These are phyloP conservation scores for Tortrix viridana DNA, from an alignment of 2,888 invertebrate genomes.

Conservation along the genomic window DNA sequence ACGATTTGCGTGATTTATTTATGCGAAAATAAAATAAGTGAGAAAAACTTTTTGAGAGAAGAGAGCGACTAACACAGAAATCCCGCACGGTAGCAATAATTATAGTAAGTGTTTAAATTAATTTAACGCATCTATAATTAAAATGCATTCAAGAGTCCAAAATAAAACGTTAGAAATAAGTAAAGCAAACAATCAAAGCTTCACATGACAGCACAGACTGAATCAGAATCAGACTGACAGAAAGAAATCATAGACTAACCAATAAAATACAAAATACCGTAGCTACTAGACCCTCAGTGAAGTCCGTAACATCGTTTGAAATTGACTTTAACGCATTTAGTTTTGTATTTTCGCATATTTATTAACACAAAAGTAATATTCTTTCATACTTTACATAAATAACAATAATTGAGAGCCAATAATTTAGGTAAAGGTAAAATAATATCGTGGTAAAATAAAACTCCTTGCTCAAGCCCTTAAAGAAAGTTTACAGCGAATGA, in stretches of 20 bases:
- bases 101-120: slow-evolving; percentile 26
- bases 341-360: not conserved
- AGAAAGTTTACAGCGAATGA: too few species aligned
- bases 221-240: slow-evolving; percentile 44
- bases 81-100: slow-evolving; percentile 25
- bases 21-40: slow-evolving; percentile 34
- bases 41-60: slow-evolving; percentile 23
- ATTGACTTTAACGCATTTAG: too few species aligned
- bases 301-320: not conserved
- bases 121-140: slow-evolving; percentile 50
- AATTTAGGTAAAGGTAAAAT: too few species aligned
- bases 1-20: slow-evolving; percentile 37
- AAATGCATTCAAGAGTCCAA: slow-evolving; percentile 53
- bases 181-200: slow-evolving; percentile 79
- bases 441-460: too few species aligned
- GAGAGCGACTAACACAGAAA: slow-evolving; percentile 28
- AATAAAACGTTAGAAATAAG: slow-evolving; percentile 69
- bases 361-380: not conserved
- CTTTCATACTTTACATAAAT: too few species aligned
- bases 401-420: too few species aligned
- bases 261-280: slow-evolving; percentile 17
- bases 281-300: slow-evolving; percentile 30
- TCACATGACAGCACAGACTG: slow-evolving; percentile 54
- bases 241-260: slow-evolving; percentile 26
- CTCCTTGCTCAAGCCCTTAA: too few species aligned